phyloP scores from a whole-genome alignment of 2,888 invertebrate species.

The Gastracanthus pulcherrimus region DNA sequence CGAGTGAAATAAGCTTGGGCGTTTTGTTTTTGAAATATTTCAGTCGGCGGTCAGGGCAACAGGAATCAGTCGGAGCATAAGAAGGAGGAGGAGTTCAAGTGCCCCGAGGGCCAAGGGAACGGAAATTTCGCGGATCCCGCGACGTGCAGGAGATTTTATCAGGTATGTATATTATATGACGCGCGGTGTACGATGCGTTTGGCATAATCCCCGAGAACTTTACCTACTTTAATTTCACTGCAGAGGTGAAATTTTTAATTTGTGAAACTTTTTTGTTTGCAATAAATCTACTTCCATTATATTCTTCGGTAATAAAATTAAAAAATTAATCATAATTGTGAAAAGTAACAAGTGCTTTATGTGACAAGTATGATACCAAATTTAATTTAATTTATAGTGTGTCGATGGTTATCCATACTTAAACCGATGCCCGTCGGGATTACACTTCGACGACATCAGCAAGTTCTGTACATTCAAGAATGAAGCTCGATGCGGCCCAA shows the following conservation, averaged over 20 bases:
- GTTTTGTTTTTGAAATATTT: neutral
- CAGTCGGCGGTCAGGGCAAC: slow-evolving; percentile 44
- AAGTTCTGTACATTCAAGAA: slow-evolving; percentile 94
- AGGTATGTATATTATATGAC: slow-evolving; percentile 79
- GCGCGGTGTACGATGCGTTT: neutral
- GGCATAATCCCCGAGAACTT: neutral
- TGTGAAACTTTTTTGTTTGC: neutral
- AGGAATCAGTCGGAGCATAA: slow-evolving; percentile 66
- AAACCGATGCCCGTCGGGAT: slow-evolving; percentile 92
- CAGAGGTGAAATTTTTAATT: neutral
- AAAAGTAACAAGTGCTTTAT: neutral
- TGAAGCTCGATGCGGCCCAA: slow-evolving; percentile 94
- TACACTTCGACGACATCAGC: slow-evolving; percentile 93
- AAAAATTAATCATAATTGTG: too few species aligned
- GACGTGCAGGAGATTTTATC: slow-evolving; percentile 92
- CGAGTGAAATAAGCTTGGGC: neutral
- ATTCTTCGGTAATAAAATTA: too few species aligned
- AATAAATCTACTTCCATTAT: too few species aligned
- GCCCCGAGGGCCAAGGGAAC: slow-evolving; percentile 90
- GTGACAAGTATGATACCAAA: slow-evolving; percentile 17
- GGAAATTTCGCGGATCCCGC: slow-evolving; percentile 94
- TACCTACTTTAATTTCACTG: neutral
- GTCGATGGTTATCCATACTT: slow-evolving; percentile 93
- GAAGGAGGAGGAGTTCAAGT: slow-evolving; percentile 84
- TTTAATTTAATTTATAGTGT: slow-evolving; percentile 81